Evolutionary conservation across 2,113 vertebrate species (phyloP).

Genomic region (Lota lota): DNA sequence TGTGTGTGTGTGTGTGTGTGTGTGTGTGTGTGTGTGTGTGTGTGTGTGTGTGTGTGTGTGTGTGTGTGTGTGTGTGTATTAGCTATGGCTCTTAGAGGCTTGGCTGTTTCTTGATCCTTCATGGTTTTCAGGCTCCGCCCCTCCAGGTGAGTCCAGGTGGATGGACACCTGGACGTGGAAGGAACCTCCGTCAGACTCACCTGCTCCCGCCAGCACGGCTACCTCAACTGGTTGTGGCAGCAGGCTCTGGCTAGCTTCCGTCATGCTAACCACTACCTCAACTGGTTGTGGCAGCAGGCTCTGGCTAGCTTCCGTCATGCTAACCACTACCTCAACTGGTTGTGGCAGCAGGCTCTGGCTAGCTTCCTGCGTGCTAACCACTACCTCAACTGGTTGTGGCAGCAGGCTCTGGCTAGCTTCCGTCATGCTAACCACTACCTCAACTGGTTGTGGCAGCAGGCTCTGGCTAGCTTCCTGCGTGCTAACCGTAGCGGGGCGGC

Average conservation of each 20-base stretch:
- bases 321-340: background rate
- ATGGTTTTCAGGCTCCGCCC: too few species aligned
- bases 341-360: constrained; percentile 51
- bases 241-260: too few species aligned
- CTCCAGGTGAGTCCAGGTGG: background rate
- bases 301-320: too few species aligned
- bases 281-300: constrained; percentile 41
- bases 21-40: too few species aligned
- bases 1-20: too few species aligned
- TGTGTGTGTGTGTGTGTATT: too few species aligned
- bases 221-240: constrained; percentile 41
- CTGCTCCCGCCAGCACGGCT: background rate
- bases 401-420: constrained; percentile 38
- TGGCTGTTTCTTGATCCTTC: too few species aligned
- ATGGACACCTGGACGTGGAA: background rate
- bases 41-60: too few species aligned
- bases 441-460: constrained; percentile 60
- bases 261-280: background rate
- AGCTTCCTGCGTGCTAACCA: constrained; percentile 40
- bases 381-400: constrained; percentile 36
- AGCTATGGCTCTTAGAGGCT: background rate
- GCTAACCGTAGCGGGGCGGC: constrained; percentile 18
- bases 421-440: constrained; percentile 44
- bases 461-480: too few species aligned
- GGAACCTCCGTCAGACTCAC: background rate